Percentiles rank a stretch among this genome's conserved stretches.
Conservation (phyloP, 2,888 invertebrate species). For the Coelopa pilipes region DNA sequence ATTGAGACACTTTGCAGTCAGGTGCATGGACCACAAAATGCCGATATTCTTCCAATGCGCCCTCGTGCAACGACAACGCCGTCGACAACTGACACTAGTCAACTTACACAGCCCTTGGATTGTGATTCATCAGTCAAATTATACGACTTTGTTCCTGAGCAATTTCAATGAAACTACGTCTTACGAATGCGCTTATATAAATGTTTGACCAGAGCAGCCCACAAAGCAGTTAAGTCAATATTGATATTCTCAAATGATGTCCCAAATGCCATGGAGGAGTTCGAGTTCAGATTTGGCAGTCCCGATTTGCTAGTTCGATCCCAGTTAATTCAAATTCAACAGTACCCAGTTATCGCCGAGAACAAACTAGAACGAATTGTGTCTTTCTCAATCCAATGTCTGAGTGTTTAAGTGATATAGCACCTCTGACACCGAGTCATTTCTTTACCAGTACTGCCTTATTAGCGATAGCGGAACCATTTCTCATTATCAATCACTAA, state of each 20-base stretch:
- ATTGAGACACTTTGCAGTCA: not conserved
- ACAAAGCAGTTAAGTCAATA: constrained; percentile 38
- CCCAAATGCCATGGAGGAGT: not conserved
- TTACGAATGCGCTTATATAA: constrained; percentile 30
- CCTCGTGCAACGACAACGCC: not conserved
- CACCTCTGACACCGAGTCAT: too few relatives aligned
- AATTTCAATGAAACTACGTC: not conserved
- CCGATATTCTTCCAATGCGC: not conserved
- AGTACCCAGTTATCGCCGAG: not conserved
- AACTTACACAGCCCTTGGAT: not conserved
- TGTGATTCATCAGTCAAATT: constrained; percentile 13
- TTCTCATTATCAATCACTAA: too few relatives aligned
- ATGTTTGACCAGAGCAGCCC: constrained; percentile 34
- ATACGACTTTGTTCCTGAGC: not conserved
- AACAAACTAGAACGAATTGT: constrained; percentile 21
- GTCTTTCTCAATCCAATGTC: too few relatives aligned
- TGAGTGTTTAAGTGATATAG: too few relatives aligned
- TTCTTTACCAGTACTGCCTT: too few relatives aligned
- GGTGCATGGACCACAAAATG: not conserved
- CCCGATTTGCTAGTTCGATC: constrained; percentile 39
- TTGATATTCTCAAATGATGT: constrained; percentile 27
- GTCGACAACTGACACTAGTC: not conserved
- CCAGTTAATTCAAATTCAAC: not conserved
- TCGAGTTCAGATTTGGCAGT: constrained; percentile 40
- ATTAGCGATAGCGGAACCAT: too few relatives aligned